Conservation (phyloP, 2,797 vertebrate genomes). For the Lerista edwardsae region DNA sequence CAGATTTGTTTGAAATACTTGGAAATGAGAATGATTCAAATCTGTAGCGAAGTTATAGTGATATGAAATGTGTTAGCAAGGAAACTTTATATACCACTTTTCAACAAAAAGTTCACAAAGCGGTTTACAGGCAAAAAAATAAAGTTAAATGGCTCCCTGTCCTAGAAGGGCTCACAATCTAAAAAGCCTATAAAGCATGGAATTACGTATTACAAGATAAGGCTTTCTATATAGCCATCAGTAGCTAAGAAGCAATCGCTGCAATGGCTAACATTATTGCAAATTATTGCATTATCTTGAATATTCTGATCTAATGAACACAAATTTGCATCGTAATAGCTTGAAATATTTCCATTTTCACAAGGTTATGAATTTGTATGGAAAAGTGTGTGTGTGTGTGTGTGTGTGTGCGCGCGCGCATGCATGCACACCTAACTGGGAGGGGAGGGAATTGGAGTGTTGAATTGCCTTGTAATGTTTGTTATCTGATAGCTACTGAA, state of each 20-base stretch:
- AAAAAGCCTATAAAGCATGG: not conserved
- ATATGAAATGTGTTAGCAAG: not conserved
- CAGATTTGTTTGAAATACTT: not conserved
- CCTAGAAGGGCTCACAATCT: too few species aligned
- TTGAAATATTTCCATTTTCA: not conserved
- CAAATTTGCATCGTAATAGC: conserved; percentile 1
- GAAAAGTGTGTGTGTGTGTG: conserved; percentile 21
- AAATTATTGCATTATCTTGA: not conserved
- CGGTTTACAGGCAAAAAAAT: too few species aligned
- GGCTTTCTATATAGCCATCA: not conserved
- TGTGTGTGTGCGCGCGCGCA: not conserved
- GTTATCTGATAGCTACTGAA: conserved; percentile 47
- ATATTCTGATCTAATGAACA: not conserved
- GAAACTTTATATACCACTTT: too few species aligned
- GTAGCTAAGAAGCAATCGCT: not conserved
- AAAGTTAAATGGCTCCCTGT: too few species aligned
- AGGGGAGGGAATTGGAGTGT: not conserved
- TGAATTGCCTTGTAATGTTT: conserved; percentile 37
- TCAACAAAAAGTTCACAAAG: too few species aligned
- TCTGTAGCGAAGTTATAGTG: not conserved
- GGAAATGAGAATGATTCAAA: not conserved
- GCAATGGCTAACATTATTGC: not conserved
- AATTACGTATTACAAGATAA: not conserved
- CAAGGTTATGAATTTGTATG: conserved; percentile 38
- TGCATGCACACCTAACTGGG: not conserved